A percentile compares a stretch with the other conserved stretches of the same genome.
Evolutionary conservation across 2,797 vertebrate species (phyloP).

Genomic region (Phrynocephalus forsythii): DNA sequence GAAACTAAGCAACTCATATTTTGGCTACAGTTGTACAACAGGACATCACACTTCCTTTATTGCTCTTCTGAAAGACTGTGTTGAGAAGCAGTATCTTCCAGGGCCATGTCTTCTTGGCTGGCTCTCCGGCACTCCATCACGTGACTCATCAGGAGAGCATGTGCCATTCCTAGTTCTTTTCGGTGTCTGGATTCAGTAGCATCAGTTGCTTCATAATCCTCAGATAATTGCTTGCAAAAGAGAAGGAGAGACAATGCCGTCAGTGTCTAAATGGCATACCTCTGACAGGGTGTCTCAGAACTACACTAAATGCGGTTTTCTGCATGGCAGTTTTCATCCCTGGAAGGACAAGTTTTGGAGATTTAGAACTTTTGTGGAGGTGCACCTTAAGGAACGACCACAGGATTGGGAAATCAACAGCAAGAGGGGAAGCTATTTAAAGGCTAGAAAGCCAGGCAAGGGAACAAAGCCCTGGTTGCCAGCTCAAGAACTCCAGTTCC

Average conservation of each 20-base stretch:
- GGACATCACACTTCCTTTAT: background rate
- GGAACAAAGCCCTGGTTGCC: too few relatives aligned
- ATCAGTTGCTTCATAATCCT: constrained; percentile 85
- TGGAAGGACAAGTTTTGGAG: background rate
- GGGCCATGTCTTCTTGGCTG: constrained; percentile 81
- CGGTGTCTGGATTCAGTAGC: constrained; percentile 59
- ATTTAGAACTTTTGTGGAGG: background rate
- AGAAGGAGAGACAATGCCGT: background rate
- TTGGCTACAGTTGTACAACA: constrained; percentile 16
- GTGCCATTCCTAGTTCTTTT: constrained; percentile 68
- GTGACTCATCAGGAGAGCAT: constrained; percentile 58
- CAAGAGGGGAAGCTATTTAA: background rate
- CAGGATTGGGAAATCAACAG: background rate
- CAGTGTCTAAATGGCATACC: constrained; percentile 13
- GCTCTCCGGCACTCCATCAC: constrained; percentile 76
- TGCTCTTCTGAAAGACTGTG: constrained; percentile 80
- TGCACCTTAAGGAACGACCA: background rate
- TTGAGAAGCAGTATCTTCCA: constrained; percentile 81
- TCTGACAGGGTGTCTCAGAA: constrained; percentile 54
- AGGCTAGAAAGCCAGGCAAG: too few relatives aligned
- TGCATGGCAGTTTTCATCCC: background rate
- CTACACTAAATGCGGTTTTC: background rate
- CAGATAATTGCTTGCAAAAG: constrained; percentile 84
- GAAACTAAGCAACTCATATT: constrained; percentile 31
- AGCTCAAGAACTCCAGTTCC: background rate